phyloP scores from a whole-genome alignment of 2,888 invertebrate species.

The Drosophila meridiana region DNA sequence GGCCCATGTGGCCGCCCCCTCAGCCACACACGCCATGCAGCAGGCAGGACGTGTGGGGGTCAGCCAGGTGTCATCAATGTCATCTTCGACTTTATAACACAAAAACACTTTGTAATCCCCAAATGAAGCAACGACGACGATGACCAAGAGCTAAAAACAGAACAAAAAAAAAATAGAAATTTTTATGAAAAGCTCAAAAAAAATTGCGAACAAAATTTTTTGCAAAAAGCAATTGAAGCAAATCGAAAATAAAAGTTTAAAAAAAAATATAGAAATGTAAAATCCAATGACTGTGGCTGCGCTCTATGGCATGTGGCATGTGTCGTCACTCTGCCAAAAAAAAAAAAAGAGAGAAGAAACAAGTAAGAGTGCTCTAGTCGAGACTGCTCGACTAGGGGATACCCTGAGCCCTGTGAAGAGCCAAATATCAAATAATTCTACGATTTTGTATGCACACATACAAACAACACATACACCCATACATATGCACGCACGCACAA shows the following conservation, averaged over 20 bases:
- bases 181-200: slow-evolving; percentile 23
- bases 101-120: slow-evolving; percentile 81
- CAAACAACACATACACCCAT: too few species aligned
- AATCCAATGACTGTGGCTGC: slow-evolving; percentile 38
- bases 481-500: too few species aligned
- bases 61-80: slow-evolving; percentile 79
- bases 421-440: too few species aligned
- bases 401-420: too few species aligned
- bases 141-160: slow-evolving; percentile 16
- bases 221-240: slow-evolving; percentile 13
- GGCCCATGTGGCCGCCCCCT: neutral
- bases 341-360: neutral
- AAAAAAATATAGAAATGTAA: slow-evolving; percentile 22
- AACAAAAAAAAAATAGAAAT: neutral
- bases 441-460: too few species aligned
- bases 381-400: too few species aligned
- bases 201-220: slow-evolving; percentile 15
- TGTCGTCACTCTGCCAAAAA: slow-evolving; percentile 30
- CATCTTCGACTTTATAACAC: slow-evolving; percentile 81
- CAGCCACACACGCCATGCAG: neutral
- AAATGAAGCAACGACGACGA: slow-evolving; percentile 69
- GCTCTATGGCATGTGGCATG: slow-evolving; percentile 26
- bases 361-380: too few species aligned
- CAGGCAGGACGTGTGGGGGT: slow-evolving; percentile 53
- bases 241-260: slow-evolving; percentile 8